phyloP scores from a whole-genome alignment of 2,888 invertebrate species.

The Drosophila anceps region DNA sequence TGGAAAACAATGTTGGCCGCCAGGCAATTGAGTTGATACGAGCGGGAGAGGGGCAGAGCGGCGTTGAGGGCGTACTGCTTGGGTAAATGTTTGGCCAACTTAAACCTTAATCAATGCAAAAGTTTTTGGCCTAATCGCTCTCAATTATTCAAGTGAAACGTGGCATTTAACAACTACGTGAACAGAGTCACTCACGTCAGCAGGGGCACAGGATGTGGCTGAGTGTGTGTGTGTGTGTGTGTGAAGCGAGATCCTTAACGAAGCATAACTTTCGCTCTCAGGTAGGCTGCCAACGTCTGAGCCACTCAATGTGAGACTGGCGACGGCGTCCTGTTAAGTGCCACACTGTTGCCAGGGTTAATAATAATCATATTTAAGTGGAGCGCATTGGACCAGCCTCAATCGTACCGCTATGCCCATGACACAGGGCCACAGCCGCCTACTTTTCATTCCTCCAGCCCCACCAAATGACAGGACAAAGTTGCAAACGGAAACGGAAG shows the following conservation, averaged over 20 bases:
- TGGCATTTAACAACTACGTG: slow-evolving; percentile 84
- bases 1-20: slow-evolving; percentile 47
- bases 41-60: not conserved
- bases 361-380: slow-evolving; percentile 79
- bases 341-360: slow-evolving; percentile 66
- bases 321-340: slow-evolving; percentile 62
- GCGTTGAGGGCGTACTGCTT: slow-evolving; percentile 30
- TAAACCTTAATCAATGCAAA: slow-evolving; percentile 84
- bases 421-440: not conserved
- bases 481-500: slow-evolving; percentile 81
- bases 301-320: slow-evolving; percentile 57
- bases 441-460: not conserved
- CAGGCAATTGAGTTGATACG: slow-evolving; percentile 8
- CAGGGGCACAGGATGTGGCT: slow-evolving; percentile 34
- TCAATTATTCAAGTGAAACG: slow-evolving; percentile 84
- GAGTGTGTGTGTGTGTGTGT: not conserved
- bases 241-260: slow-evolving; percentile 60
- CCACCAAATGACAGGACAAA: slow-evolving; percentile 61
- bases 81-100: slow-evolving; percentile 78
- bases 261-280: slow-evolving; percentile 79
- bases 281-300: slow-evolving; percentile 55
- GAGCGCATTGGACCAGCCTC: slow-evolving; percentile 31
- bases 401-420: not conserved
- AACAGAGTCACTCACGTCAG: slow-evolving; percentile 49
- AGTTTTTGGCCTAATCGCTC: slow-evolving; percentile 84